Conservation (phyloP, 1,140 invertebrate species). For the Aricia agestis region DNA sequence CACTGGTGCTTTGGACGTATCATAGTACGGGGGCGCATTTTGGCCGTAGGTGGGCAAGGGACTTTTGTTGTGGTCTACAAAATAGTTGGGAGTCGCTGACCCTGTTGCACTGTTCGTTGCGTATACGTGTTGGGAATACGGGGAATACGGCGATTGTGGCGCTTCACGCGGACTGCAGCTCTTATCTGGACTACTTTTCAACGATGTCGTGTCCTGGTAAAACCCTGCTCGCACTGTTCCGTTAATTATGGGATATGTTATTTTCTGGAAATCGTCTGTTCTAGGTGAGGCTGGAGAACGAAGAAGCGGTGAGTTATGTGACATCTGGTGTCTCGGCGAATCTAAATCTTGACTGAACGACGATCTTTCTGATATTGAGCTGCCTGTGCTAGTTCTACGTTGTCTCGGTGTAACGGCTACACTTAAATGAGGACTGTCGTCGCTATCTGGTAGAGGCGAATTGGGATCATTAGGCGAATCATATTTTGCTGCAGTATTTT, state of each 20-base stretch:
- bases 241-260: conserved; percentile 81
- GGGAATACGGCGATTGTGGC: conserved; percentile 78
- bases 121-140: conserved; percentile 80
- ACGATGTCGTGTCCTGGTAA: conserved; percentile 85
- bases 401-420: conserved; percentile 68
- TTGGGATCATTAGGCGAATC: conserved; percentile 56
- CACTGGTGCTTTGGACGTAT: conserved; percentile 71
- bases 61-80: conserved; percentile 66
- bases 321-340: conserved; percentile 81
- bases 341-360: conserved; percentile 85
- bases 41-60: conserved; percentile 64
- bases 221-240: conserved; percentile 86
- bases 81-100: conserved; percentile 58
- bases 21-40: conserved; percentile 72
- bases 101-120: conserved; percentile 72
- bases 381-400: conserved; percentile 82
- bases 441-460: conserved; percentile 54
- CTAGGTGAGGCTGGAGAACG: conserved; percentile 79
- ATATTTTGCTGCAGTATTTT: conserved; percentile 50
- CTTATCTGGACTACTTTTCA: conserved; percentile 84
- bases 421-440: conserved; percentile 67
- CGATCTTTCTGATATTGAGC: conserved; percentile 84
- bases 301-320: conserved; percentile 80
- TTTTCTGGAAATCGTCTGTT: conserved; percentile 78
- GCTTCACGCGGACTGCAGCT: conserved; percentile 81